A percentile compares a stretch with the other conserved stretches of the same genome.
Conservation (phyloP, 2,797 vertebrate species). For the Botia kubotai region DNA sequence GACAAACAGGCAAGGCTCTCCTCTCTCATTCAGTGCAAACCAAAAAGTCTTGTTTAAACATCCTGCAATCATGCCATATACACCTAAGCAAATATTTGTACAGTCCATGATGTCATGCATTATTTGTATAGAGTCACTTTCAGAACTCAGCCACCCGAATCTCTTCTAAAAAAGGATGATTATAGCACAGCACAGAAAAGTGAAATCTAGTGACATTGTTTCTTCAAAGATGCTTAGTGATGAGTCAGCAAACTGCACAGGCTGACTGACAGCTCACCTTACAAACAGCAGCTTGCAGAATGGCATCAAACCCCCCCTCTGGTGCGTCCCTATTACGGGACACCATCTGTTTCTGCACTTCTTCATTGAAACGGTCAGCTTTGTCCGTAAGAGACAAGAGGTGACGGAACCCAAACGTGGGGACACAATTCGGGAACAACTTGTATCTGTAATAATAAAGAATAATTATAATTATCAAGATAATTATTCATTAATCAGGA, state of each 20-base stretch:
- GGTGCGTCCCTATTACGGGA: slow-evolving; percentile 96
- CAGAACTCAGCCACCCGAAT: no score
- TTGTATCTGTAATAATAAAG: slow-evolving; percentile 83
- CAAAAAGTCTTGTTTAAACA: not conserved
- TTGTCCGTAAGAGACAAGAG: slow-evolving; percentile 92
- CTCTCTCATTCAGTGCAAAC: not conserved
- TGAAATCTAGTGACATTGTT: no score
- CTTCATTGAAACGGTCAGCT: slow-evolving; percentile 93
- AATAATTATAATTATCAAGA: not conserved
- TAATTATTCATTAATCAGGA: no score
- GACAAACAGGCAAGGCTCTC: not conserved
- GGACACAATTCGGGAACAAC: slow-evolving; percentile 90
- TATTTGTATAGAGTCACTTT: not conserved
- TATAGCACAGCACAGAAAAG: not conserved
- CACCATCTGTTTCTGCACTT: slow-evolving; percentile 95
- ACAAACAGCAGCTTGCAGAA: slow-evolving; percentile 95
- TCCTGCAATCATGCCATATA: not conserved
- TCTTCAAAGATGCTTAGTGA: not conserved
- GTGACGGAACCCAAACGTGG: slow-evolving; percentile 95
- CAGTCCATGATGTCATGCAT: slow-evolving; percentile 5
- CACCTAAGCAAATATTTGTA: not conserved
- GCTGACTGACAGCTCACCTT: slow-evolving; percentile 79
- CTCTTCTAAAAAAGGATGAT: not conserved
- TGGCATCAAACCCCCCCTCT: slow-evolving; percentile 94
- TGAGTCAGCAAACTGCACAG: not conserved